Base-by-base conservation (phyloP, 2,888 invertebrate genomes). In the Tanytarsus gracilentus region DNA sequence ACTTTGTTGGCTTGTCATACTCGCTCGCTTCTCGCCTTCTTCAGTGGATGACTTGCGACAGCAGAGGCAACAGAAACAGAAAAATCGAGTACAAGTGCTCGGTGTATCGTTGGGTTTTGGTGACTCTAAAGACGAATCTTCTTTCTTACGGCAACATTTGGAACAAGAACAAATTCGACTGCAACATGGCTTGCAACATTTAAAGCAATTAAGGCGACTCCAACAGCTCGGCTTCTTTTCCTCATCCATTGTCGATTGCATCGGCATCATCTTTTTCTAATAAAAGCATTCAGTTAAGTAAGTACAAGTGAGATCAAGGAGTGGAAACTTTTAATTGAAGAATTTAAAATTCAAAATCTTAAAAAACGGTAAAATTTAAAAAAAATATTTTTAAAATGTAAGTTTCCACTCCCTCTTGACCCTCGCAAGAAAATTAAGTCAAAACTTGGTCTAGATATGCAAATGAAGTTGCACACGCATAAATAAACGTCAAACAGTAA, bases 1-100 rank as follows among this genome's bases (percentile, higher is more conserved):
- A 18, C 44, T 44, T 65, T 4, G 76, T 73, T 29, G 75, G 71
- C 14, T 77, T 71, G 62, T 76, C 78, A 63, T 78, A 79, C 30
- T 55, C 9, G 21, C 16, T 40, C 55, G 39, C 11, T 55, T 55
- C 11, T 25, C n/a, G n/a, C 23, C 18, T 25, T 55, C 40, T 1
- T 18, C 18, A 14, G 25, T 11, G 3, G 14, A 23, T 27, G 58
- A 48, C 18, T 58, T 58, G 1, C 48, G 27, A 64, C 74, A 74
- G 61, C 74, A 73, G 55, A 74, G 72, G 0, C 74, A 64, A 65
- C 72, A 74, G 62, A 71, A 61, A 55, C 73, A 74, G 21, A 71
- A 65, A 16, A 58, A 21, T 58, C 58, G 26, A 6, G 58, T 48
- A 18, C 58, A 58, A 11, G 48, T 29, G 6, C 58, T 36, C 21